These are phyloP conservation scores for Allobates femoralis DNA, from an alignment of 2,797 vertebrate species.

Conservation along the genomic window DNA sequence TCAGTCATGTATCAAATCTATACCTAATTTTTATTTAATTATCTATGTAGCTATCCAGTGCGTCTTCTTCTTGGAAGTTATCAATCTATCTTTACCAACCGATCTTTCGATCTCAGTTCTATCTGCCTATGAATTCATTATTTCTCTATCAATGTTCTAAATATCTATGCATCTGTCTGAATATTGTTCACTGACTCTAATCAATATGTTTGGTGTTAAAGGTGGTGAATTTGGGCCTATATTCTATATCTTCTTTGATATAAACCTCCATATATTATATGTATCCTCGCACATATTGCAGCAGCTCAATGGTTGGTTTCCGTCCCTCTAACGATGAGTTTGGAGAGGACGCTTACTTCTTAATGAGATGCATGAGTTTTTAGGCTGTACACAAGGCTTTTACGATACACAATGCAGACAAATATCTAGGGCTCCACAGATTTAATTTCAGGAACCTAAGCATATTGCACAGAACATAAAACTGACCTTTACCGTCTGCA, in stretches of 20 bases:
- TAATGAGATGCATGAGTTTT: slow-evolving; percentile 67
- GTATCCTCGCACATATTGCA: background rate
- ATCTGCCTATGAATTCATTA: too few species aligned
- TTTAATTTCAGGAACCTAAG: slow-evolving; percentile 81
- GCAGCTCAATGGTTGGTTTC: background rate
- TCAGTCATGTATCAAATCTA: too few species aligned
- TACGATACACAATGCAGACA: slow-evolving; percentile 76
- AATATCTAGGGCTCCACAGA: slow-evolving; percentile 73
- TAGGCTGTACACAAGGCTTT: slow-evolving; percentile 73
- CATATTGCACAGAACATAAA: slow-evolving; percentile 85
- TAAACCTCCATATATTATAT: background rate
- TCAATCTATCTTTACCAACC: too few species aligned
- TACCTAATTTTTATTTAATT: background rate
- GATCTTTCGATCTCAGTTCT: too few species aligned
- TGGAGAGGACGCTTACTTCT: background rate
- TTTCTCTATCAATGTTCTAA: background rate
- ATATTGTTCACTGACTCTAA: background rate
- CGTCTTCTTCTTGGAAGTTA: too few species aligned
- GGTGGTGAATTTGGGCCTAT: background rate
- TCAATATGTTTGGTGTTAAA: background rate
- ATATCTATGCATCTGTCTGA: background rate
- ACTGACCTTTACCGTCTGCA: slow-evolving; percentile 80
- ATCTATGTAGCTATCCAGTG: too few species aligned
- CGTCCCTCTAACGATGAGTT: background rate
- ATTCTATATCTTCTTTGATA: background rate